A percentile compares a stretch with the other conserved stretches of the same genome.
phyloP scores from a whole-genome alignment of 2,888 invertebrate genomes.

The Clistopyga incitator region DNA sequence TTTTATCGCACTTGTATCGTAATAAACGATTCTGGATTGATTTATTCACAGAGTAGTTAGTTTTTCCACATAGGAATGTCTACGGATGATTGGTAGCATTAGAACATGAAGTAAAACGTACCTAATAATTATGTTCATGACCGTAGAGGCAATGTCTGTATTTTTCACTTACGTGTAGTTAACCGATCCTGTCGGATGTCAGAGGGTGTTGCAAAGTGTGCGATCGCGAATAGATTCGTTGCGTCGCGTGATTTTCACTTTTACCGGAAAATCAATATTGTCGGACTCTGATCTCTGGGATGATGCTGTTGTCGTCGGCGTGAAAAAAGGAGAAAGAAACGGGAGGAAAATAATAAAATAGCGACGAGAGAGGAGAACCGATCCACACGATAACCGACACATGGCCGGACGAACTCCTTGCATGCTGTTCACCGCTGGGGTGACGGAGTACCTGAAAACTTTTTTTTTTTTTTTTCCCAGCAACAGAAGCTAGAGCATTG shows the following conservation, averaged over 20 bases:
- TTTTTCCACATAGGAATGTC: too few species aligned
- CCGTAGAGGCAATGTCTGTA: not conserved
- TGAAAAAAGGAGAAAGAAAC: constrained; percentile 15
- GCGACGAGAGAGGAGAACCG: constrained; percentile 52
- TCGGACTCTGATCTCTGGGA: constrained; percentile 38
- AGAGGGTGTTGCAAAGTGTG: not conserved
- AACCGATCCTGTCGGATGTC: not conserved
- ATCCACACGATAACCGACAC: constrained; percentile 60
- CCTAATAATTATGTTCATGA: too few species aligned
- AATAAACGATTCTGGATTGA: too few species aligned
- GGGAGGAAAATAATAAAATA: constrained; percentile 41
- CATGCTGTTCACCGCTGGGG: constrained; percentile 57
- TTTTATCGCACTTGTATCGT: too few species aligned
- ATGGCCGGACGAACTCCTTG: constrained; percentile 57
- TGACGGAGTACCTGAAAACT: constrained; percentile 71
- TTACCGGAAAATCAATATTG: constrained; percentile 51
- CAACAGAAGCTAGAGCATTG: constrained; percentile 46
- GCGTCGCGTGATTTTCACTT: constrained; percentile 29
- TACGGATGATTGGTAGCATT: too few species aligned
- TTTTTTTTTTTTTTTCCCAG: constrained; percentile 45
- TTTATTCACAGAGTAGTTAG: too few species aligned
- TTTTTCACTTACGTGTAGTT: constrained; percentile 2
- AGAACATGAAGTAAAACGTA: too few species aligned
- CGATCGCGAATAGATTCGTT: constrained; percentile 38
- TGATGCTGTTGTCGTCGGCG: constrained; percentile 19